Evolutionary conservation across 1,140 invertebrate genomes (phyloP), one percentile per base, ranked within the genome.

Genomic region (Trialeurodes vaporariorum): DNA sequence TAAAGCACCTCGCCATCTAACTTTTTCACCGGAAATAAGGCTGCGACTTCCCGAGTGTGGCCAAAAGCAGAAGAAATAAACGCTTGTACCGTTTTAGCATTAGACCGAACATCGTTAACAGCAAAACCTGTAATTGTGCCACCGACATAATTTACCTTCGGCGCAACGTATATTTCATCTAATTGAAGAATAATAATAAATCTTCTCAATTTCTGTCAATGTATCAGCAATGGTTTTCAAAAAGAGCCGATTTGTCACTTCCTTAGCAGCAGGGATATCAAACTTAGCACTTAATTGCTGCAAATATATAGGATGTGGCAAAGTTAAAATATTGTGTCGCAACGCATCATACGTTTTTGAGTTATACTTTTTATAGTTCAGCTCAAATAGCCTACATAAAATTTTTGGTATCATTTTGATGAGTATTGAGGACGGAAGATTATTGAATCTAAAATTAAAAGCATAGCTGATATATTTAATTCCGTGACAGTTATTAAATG

Each of bases 51-150:
- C 17, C 25, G 22, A 1, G 25, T 23, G 17, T 25, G 13, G 21
- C 61, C 61, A 25, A 63, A 63, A 24, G 61, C 61, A 24, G 61
- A 63, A 24, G 61, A 63, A 17, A 63, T 63, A 25, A 63, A 63
- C 1, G 61, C 25, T 63, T 63, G 61, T 2, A 25, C 24, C 21
- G 61, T 63, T 23, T 17, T 12, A 5, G 61, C 61, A 17, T 24
- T 25, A 49, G 34, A 9, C 17, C 5, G 5, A 49, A 9, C 34
- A n/a, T n/a, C n/a, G 17, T 63, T 23, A 17, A 21, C 61, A 24
- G 61, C 13, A 13, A 5, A 1, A 2, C 24, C 61, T 17, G 21
- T 22, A 24, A 63, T 63, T 63, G 24, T 12, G 2, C 61, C 61
- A 2, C 1, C n/a, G 21, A 25, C 25, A 25, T 63, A 63, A 1